Evolutionary conservation across 2,797 vertebrate genomes (phyloP).

Genomic region (Platalea minor): DNA sequence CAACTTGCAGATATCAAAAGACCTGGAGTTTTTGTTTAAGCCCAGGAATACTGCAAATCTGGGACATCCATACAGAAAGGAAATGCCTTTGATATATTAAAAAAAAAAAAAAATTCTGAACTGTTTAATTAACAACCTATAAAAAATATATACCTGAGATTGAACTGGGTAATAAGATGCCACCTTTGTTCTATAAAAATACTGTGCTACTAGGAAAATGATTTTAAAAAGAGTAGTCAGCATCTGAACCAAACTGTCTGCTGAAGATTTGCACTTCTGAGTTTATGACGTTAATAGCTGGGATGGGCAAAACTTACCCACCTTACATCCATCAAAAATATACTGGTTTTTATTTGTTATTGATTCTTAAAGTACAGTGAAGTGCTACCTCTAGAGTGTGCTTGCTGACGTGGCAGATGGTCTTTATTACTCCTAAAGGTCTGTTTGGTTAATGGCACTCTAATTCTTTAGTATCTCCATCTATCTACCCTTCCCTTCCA

Average conservation of each 20-base stretch:
- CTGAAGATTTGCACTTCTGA: constrained; percentile 8
- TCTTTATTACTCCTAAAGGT: constrained; percentile 72
- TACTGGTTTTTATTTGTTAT: constrained; percentile 60
- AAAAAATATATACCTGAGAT: constrained; percentile 47
- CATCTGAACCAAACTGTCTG: constrained; percentile 46
- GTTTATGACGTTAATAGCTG: constrained; percentile 28
- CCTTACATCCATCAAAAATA: not conserved
- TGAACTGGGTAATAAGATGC: constrained; percentile 54
- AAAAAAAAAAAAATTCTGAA: constrained; percentile 32
- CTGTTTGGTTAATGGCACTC: constrained; percentile 71
- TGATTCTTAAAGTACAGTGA: constrained; percentile 43
- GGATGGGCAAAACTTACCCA: constrained; percentile 49
- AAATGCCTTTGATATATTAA: constrained; percentile 51
- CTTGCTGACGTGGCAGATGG: constrained; percentile 67
- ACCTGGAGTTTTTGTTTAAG: constrained; percentile 55
- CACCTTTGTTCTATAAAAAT: constrained; percentile 63
- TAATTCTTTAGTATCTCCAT: constrained; percentile 71
- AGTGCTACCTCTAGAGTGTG: constrained; percentile 25
- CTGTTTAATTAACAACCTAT: constrained; percentile 68
- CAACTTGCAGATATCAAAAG: constrained; percentile 47
- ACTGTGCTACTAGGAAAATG: constrained; percentile 43
- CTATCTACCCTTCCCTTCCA: constrained; percentile 65
- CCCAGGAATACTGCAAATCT: constrained; percentile 34
- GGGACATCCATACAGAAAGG: constrained; percentile 21
- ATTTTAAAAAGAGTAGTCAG: constrained; percentile 60